Base-by-base conservation (phyloP, 2,888 invertebrate genomes). In the Poecilus cupreus region DNA sequence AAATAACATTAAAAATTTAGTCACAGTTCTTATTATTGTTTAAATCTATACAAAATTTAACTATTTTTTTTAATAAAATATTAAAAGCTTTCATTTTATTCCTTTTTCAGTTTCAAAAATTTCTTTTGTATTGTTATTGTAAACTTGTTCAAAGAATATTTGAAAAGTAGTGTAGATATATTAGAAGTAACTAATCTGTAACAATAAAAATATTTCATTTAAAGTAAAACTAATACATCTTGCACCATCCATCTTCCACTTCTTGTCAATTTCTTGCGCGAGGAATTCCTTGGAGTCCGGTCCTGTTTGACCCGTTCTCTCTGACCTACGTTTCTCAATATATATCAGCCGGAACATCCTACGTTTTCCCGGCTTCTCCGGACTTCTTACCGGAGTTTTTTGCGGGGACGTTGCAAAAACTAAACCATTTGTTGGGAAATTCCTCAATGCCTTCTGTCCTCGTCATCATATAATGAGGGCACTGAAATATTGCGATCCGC, bases 381-480 rank as follows among this genome's bases (percentile, higher is more conserved):
- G 84, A 83, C 84, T 84, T 85, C 84, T 85, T 84, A 84, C 84
- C 83, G 82, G 79, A 39, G 81, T 81, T 84, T 83, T 83, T 83
- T 79, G 82, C 32, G 32, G 32, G n/a, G 4, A 26, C 22, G 64
- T 18, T 6, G 32, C 37, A 84, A 84, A 84, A 84, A 84, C 82
- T 80, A 43, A 46, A 82, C 83, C 83, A 84, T 84, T 84, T 85
- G 84, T 84, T 84, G 82, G 46, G 82, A 82, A 84, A 84, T 84
- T 84, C 83, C 82, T 84, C 84, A 83, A 82, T 84, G 84, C 82
- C 80, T 82, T 83, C 81, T 81, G 77, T 83, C 64, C 26, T 64
- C 80, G 75, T 76, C 76, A 74, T 72, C 46, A 72, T 72, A 75
- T 80, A 80, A 83, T 80, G 81, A 80, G 60, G 77, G 76, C 64